Percentiles rank a stretch among this genome's conserved stretches.
These are phyloP conservation scores for Sebastiscus tertius DNA, from an alignment of 2,797 vertebrate genomes.

Conservation along the genomic window DNA sequence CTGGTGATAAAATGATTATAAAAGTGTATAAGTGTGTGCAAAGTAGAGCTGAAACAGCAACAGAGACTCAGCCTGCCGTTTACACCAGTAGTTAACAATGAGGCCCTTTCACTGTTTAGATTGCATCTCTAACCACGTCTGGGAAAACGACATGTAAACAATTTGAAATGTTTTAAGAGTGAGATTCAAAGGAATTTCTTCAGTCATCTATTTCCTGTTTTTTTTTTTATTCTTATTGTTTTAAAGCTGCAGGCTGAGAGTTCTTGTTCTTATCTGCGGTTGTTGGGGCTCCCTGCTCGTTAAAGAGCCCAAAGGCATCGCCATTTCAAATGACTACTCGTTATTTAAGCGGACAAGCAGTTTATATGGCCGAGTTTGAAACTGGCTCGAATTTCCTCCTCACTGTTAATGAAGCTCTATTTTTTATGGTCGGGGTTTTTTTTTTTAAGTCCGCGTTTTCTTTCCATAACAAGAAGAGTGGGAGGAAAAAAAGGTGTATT, in stretches of 20 bases:
- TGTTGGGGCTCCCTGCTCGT: constrained; percentile 68
- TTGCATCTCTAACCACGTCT: constrained; percentile 76
- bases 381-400: constrained; percentile 66
- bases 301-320: constrained; percentile 60
- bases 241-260: constrained; percentile 36
- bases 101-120: constrained; percentile 72
- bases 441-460: constrained; percentile 40
- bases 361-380: constrained; percentile 76
- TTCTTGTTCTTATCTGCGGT: constrained; percentile 69
- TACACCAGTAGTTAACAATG: constrained; percentile 61
- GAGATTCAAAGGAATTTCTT: constrained; percentile 58
- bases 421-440: constrained; percentile 57
- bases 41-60: constrained; percentile 1
- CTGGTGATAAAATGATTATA: background rate
- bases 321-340: constrained; percentile 66
- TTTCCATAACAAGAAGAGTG: constrained; percentile 64
- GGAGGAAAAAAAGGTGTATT: background rate
- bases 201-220: constrained; percentile 20
- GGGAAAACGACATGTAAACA: constrained; percentile 78
- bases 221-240: background rate
- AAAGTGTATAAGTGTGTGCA: background rate
- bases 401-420: constrained; percentile 74
- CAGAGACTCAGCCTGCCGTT: background rate
- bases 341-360: constrained; percentile 70
- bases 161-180: constrained; percentile 64